A percentile compares a stretch with the other conserved stretches of the same genome.
phyloP scores from a whole-genome alignment of 2,113 vertebrate genomes.

The Vanacampus margaritifer region DNA sequence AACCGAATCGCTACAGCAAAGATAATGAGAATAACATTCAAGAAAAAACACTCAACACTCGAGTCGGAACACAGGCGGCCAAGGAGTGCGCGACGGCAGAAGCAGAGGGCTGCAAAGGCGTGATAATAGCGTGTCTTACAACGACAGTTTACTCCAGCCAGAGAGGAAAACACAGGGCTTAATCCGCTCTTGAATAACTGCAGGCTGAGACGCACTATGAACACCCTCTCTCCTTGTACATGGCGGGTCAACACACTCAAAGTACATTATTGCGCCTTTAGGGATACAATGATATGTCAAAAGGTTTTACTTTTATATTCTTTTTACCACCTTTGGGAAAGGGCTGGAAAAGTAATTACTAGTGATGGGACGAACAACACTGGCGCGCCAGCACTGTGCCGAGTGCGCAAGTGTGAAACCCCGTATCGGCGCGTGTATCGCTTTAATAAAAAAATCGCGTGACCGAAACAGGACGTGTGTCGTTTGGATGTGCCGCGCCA shows the following conservation, averaged over 20 bases:
- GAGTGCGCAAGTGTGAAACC: no score
- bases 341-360: no score
- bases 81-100: conserved; percentile 28
- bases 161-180: conserved; percentile 38
- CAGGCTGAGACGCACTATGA: conserved; percentile 41
- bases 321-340: neutral
- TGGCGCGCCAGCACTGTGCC: no score
- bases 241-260: conserved; percentile 17
- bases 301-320: neutral
- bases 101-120: conserved; percentile 28
- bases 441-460: no score
- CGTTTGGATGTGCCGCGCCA: no score
- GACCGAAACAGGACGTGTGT: no score
- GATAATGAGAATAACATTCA: conserved; percentile 41
- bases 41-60: conserved; percentile 16
- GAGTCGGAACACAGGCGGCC: conserved; percentile 36
- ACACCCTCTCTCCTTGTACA: conserved; percentile 15
- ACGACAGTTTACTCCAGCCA: conserved; percentile 43
- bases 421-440: no score
- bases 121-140: conserved; percentile 45
- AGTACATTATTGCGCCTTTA: neutral
- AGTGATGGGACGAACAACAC: no score
- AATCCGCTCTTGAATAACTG: conserved; percentile 67
- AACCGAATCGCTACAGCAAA: conserved; percentile 35
- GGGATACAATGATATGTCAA: neutral